Percentiles rank a stretch among this genome's conserved stretches.
phyloP scores from a whole-genome alignment of 2,888 invertebrate species.

The Cerceris ruficornis region DNA sequence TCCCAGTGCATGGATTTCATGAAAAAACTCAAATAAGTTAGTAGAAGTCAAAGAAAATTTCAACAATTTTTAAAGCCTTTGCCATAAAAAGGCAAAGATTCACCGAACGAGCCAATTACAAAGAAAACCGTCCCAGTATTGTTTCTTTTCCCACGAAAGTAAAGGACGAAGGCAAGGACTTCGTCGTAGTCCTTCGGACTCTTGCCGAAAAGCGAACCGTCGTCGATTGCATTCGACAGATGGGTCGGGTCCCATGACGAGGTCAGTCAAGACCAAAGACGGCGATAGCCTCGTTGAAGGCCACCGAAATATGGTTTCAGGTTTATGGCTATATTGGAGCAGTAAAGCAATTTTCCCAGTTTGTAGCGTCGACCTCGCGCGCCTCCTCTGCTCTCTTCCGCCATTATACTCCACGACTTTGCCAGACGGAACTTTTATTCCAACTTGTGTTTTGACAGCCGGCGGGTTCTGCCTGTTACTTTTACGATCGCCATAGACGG shows the following conservation, averaged over 20 bases:
- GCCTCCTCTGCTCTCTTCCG: constrained; percentile 11
- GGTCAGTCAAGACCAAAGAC: constrained; percentile 45
- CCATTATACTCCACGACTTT: constrained; percentile 58
- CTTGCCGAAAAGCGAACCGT: too few species aligned
- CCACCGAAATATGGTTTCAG: constrained; percentile 71
- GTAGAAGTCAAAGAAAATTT: too few species aligned
- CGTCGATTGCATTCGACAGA: too few species aligned
- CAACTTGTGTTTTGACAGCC: constrained; percentile 77
- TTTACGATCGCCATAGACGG: constrained; percentile 65
- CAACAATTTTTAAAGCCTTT: too few species aligned
- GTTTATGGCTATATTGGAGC: constrained; percentile 74
- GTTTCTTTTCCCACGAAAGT: too few species aligned
- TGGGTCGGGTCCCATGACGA: background rate
- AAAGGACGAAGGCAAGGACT: too few species aligned
- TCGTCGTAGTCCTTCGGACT: too few species aligned
- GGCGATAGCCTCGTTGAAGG: constrained; percentile 47
- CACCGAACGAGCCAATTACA: too few species aligned
- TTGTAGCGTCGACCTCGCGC: constrained; percentile 39
- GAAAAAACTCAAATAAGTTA: too few species aligned
- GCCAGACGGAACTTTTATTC: constrained; percentile 62
- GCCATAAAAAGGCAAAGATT: too few species aligned
- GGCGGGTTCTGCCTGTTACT: constrained; percentile 78
- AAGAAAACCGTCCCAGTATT: too few species aligned
- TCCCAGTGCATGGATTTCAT: too few species aligned
- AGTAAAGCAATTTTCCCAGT: constrained; percentile 71